These are phyloP conservation scores for Leucoraja erinaceus DNA, from an alignment of 2,113 vertebrate genomes.

Conservation along the genomic window DNA sequence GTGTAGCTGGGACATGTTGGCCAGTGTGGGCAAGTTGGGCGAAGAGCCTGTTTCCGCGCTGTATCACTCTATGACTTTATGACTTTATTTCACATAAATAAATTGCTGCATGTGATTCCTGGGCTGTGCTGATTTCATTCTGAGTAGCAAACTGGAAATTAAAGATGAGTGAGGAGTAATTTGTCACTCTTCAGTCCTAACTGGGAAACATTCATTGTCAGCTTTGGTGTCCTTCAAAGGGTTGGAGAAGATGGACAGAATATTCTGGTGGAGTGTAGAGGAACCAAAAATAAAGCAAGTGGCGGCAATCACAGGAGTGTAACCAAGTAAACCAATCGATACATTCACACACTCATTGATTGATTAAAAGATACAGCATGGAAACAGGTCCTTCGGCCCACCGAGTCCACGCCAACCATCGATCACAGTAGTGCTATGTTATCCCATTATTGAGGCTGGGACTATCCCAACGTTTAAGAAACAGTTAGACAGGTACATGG, in stretches of 20 bases:
- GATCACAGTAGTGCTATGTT: no score
- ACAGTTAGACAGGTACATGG: no score
- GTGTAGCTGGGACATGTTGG: no score
- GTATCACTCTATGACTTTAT: no score
- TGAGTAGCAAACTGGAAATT: background rate
- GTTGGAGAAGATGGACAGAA: background rate
- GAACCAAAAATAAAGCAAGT: background rate
- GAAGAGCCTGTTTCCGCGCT: no score
- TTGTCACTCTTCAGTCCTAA: background rate
- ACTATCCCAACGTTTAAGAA: no score
- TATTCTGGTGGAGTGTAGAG: background rate
- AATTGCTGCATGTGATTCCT: background rate
- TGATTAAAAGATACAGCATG: no score
- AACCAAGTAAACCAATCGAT: background rate
- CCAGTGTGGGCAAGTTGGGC: no score
- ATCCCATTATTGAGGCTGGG: no score
- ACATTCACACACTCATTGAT: no score
- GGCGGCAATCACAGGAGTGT: background rate
- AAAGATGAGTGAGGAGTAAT: background rate
- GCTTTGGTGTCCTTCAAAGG: background rate
- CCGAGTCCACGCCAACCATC: no score
- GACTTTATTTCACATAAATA: background rate
- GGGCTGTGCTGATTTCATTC: background rate
- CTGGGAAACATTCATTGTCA: background rate
- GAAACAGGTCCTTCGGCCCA: no score